Evolutionary conservation across 2,888 invertebrate species (phyloP), one percentile per base, ranked within the genome.

Genomic region (Catocala fraxini): DNA sequence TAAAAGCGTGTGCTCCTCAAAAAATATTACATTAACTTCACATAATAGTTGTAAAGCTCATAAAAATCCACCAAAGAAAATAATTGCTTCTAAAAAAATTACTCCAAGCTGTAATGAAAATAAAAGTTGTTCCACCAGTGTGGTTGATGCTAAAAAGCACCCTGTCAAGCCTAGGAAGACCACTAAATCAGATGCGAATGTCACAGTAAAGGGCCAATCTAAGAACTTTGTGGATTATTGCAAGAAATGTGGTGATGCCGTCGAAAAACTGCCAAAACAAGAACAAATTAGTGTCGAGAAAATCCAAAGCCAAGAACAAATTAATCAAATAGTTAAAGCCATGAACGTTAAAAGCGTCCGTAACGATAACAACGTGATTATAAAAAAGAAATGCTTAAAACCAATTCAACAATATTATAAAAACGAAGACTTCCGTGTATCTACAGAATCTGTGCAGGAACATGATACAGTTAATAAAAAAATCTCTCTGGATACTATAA

Each of bases 381-480:
- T 12, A 5, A 42, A 57, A 3, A 76, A 63, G 35, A 75, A 67
- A 34, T 11, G 57, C 51, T 54, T 54, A 0, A 75, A 80, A 56
- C 35, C 35, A 39, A 39, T 93, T 0, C 81, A 89, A 46, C 89
- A 93, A 52, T 88, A 88, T 70, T 93, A 89, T 59, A 90, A 80
- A 71, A 94, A 94, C 49, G 88, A 92, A 66, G 89, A 90, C 45
- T 94, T 89, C 46, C 47, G 68, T 10, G 64, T 58, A 41, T 83
- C 86, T 0, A 77, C 87, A 0, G 87, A 88, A 53, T 91, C 91
- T 1, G 48, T 86, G 0, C 77, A 47, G 6, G 13, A 41, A 11
- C 12, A 83, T 48, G 81, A 80, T 0, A 62, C 73, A 47, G 76
- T 66, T 34, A 69, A 63, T 15, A 65, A 77, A 60, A 88, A 84